Base-by-base conservation (phyloP, 2,888 invertebrate genomes). In the Drosophila meridiana region DNA sequence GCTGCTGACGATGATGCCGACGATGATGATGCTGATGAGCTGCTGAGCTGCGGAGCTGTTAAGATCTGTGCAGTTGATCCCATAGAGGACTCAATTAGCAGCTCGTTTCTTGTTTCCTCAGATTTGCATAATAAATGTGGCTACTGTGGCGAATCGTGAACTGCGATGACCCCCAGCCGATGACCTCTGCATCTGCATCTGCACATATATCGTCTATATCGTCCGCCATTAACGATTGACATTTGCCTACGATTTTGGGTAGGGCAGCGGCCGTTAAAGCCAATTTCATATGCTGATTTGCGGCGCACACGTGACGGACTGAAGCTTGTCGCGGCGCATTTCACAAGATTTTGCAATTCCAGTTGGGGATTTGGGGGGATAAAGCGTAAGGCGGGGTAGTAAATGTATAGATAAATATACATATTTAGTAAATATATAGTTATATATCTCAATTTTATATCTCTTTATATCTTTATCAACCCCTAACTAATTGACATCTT, bases 51-150 rank as follows among this genome's bases (percentile, higher is more conserved):
- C 20, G 28, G 47, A 47, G 47, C 26, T 67, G 66, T 66, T 34
- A 30, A 38, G 36, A 42, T 38, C 40, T 55, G 40, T 7, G 32
- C 42, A 28, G 28, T 5, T 55, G 45, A 47, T 47, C 45, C 55
- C 42, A 26, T 50, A 62, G 80, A 78, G 78, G 67, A 80, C 77
- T 78, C 78, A 78, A 78, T 78, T 78, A 78, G 78, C 79, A 61
- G 74, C 20, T 28, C 36, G 48, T 63, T 72, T 50, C 50, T 20
- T 11, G 50, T 11, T 34, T 20, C 50, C 6, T 5, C 32, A 40
- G 45, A 78, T 78, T 78, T 78, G 80, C 78, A 78, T 78, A 80
- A 76, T 70, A 34, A 52, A 52, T 38, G 55, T 43, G 40, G 30
- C 40, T 56, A 32, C 61, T 32, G 56, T 40, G 79, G 40, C 76